A percentile compares a stretch with the other conserved stretches of the same genome.
Evolutionary conservation across 2,113 vertebrate species (phyloP).

Genomic region (Grus americana): DNA sequence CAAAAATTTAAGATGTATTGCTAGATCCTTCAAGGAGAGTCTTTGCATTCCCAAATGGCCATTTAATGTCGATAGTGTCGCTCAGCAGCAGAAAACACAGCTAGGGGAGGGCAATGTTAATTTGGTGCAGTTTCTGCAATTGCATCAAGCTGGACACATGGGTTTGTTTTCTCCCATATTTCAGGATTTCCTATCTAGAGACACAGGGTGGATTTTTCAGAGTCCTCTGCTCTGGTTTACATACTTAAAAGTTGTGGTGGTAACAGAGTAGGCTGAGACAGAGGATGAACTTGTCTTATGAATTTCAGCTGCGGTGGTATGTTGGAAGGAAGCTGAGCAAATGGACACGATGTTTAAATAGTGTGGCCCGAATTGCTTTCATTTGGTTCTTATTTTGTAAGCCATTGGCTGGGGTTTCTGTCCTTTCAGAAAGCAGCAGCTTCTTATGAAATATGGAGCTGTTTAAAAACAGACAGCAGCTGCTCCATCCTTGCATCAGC

Average conservation of each 20-base stretch:
- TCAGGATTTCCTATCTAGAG: not conserved
- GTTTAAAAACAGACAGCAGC: conserved; percentile 68
- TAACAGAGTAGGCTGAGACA: not conserved
- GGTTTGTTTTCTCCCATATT: not conserved
- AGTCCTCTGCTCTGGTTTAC: not conserved
- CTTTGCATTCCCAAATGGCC: not conserved
- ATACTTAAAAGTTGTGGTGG: not conserved
- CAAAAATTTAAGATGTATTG: accelerated
- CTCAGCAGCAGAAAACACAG: not conserved
- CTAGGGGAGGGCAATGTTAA: not conserved
- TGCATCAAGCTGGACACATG: not conserved
- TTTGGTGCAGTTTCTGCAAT: not conserved
- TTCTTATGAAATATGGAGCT: conserved; percentile 69
- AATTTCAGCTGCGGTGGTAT: not conserved
- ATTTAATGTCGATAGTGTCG: not conserved
- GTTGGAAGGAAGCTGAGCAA: conserved; percentile 34
- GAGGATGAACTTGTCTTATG: not conserved
- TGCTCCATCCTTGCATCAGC: conserved; percentile 60
- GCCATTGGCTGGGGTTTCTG: conserved; percentile 55
- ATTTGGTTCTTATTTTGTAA: conserved; percentile 61
- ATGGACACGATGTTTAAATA: conserved; percentile 5
- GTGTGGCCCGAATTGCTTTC: conserved; percentile 52
- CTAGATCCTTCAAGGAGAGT: not conserved
- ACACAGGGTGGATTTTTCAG: not conserved
- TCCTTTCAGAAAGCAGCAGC: conserved; percentile 60